A percentile compares a stretch with the other conserved stretches of the same genome.
phyloP scores from a whole-genome alignment of 2,113 vertebrate species.

The Syrmaticus mikado region DNA sequence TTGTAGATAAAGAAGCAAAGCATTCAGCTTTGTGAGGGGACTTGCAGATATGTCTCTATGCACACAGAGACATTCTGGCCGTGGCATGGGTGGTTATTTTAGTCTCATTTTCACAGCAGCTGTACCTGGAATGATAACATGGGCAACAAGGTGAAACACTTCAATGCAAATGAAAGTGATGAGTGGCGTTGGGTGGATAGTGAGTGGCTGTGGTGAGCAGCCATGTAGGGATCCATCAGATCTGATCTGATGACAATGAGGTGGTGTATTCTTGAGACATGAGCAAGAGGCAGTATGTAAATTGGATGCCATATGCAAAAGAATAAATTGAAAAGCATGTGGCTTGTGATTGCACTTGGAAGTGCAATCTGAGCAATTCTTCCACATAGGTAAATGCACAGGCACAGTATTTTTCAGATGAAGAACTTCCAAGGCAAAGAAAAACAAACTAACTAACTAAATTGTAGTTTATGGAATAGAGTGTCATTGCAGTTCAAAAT shows the following conservation, averaged over 20 bases:
- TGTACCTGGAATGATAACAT: slow-evolving; percentile 22
- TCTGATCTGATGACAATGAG: neutral
- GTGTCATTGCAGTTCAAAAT: neutral
- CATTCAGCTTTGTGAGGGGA: neutral
- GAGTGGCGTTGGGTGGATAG: neutral
- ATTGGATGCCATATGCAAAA: neutral
- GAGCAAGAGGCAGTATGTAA: neutral
- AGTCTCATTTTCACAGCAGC: slow-evolving; percentile 19
- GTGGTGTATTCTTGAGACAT: neutral
- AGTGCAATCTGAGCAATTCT: neutral
- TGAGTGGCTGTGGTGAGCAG: neutral
- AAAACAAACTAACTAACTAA: neutral
- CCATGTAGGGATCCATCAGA: neutral
- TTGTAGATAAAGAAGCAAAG: neutral
- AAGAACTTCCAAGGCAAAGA: neutral
- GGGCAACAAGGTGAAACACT: neutral
- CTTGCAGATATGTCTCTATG: neutral
- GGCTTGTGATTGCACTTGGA: neutral
- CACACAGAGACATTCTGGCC: neutral
- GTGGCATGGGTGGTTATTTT: slow-evolving; percentile 9
- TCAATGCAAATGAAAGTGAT: neutral
- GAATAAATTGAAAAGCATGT: neutral
- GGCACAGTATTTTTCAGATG: neutral
- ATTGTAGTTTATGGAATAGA: neutral
- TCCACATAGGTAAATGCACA: neutral